Evolutionary conservation across 2,797 vertebrate genomes (phyloP).

Genomic region (Setipinna tenuifilis): DNA sequence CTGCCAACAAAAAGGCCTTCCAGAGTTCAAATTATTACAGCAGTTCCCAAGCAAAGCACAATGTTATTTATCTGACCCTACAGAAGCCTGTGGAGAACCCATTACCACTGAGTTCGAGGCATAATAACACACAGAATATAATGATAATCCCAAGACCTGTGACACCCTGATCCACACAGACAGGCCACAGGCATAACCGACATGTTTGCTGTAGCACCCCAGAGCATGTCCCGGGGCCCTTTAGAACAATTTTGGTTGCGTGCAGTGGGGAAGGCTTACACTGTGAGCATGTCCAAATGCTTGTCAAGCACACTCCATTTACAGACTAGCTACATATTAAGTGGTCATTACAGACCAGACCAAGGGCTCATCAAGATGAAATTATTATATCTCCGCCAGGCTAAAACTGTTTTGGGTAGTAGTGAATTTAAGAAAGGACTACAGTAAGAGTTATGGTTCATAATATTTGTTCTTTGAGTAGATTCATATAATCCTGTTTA

Average conservation of each 20-base stretch:
- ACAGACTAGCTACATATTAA: constrained; percentile 2
- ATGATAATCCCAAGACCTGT: constrained; percentile 59
- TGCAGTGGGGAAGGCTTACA: constrained; percentile 4
- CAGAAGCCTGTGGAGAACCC: constrained; percentile 67
- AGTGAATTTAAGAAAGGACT: not conserved
- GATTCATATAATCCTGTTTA: constrained; percentile 15
- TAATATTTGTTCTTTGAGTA: constrained; percentile 3
- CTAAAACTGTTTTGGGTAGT: not conserved
- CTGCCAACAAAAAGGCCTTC: constrained; percentile 71
- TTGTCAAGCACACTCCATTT: constrained; percentile 20
- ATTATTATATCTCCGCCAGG: not conserved
- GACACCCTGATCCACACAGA: constrained; percentile 54
- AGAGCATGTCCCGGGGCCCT: constrained; percentile 15
- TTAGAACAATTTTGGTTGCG: constrained; percentile 6
- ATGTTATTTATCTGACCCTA: constrained; percentile 70
- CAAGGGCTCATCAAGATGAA: constrained; percentile 17
- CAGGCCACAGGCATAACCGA: constrained; percentile 58
- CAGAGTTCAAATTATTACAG: constrained; percentile 72
- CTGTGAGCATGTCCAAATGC: not conserved
- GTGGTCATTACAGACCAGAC: constrained; percentile 22
- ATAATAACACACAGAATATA: constrained; percentile 35
- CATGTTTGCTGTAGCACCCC: constrained; percentile 9
- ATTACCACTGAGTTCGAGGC: constrained; percentile 60
- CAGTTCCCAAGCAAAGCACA: constrained; percentile 71
- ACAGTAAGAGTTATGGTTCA: constrained; percentile 18